A percentile compares a stretch with the other conserved stretches of the same genome.
phyloP scores from a whole-genome alignment of 64 coral and sea anemone species.

The Dendrophyllia cribrosa region DNA sequence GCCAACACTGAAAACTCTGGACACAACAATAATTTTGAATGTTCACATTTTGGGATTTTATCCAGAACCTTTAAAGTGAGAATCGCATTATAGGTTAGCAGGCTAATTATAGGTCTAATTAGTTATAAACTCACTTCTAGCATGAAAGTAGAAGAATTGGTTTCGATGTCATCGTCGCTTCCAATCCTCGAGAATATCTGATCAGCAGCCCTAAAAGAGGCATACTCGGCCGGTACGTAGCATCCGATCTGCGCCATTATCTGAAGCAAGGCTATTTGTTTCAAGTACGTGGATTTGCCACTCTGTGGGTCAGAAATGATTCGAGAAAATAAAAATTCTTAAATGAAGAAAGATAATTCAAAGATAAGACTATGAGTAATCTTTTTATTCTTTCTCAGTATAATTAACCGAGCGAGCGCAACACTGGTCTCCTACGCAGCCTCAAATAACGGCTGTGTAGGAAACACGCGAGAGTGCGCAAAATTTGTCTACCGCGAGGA shows the following conservation, averaged over 20 bases:
- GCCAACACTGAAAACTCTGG: too few species aligned
- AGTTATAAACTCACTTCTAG: slow-evolving; percentile 70
- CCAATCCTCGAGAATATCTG: slow-evolving; percentile 98
- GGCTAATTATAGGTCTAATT: not conserved
- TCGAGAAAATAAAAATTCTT: not conserved
- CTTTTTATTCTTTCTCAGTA: too few species aligned
- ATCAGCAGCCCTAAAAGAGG: slow-evolving; percentile 93
- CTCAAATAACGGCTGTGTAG: too few species aligned
- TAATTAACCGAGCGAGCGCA: too few species aligned
- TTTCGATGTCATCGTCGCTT: slow-evolving; percentile 98
- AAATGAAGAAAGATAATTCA: not conserved
- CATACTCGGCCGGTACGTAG: slow-evolving; percentile 92
- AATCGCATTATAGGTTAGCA: not conserved
- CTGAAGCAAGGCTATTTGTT: slow-evolving; percentile 91
- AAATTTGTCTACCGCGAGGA: too few species aligned
- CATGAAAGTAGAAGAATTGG: slow-evolving; percentile 98
- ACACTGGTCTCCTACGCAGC: too few species aligned
- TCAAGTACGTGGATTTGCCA: slow-evolving; percentile 98
- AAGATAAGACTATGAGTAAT: too few species aligned
- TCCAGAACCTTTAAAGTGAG: too few species aligned
- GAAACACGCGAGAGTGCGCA: too few species aligned
- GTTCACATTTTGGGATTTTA: too few species aligned
- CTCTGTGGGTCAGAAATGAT: slow-evolving; percentile 32
- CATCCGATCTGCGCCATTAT: slow-evolving; percentile 98
- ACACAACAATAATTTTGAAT: too few species aligned